Base-by-base conservation (phyloP, 2,888 invertebrate genomes). In the Gastrophysa polygoni region DNA sequence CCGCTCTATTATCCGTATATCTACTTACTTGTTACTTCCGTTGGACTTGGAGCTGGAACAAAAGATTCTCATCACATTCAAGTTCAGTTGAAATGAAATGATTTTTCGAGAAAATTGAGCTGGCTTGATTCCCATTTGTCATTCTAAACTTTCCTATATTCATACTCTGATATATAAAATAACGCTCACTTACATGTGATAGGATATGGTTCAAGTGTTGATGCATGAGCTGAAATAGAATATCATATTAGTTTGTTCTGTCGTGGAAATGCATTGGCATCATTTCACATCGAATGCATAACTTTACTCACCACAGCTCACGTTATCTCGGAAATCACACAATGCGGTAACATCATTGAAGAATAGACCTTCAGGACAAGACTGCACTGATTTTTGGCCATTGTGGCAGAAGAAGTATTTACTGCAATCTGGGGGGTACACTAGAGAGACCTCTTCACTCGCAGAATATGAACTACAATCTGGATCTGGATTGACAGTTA, bases 311-410 rank as follows among this genome's bases (percentile, higher is more conserved):
- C 56, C 18, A 17, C 56, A 56, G 0, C 8, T 11, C 20, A 47
- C 47, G 11, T 56, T 47, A 7, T 56, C 47, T 7, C 16, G 14
- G 11, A 47, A 56, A 56, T 46, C 47, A 7, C 56, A 56, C 7
- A 7, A 5, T n/a, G 8, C 14, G 3, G 29, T 56, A 6, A 11
- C 1, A 18, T 46, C 29, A 46, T 56, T 47, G 47, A 56, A 56
- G 10, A 14, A 14, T 20, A 58, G 7, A 44, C 46, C 28, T 38
- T 46, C 51, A 17, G 58, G 58, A n/a, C 58, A 58, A 10, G n/a
- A 8, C 10, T 18, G 16, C n/a, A 44, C 28, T 1, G 8, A n/a
- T 18, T 28, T 43, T 1, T 44, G 11, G 8, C 51, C 58, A 24
- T 44, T 16, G 1, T n/a, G 14, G 34, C 58, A 58, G 18, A 28